Evolutionary conservation across 2,113 vertebrate species (phyloP).

Genomic region (Nycticryphes semicollaris): DNA sequence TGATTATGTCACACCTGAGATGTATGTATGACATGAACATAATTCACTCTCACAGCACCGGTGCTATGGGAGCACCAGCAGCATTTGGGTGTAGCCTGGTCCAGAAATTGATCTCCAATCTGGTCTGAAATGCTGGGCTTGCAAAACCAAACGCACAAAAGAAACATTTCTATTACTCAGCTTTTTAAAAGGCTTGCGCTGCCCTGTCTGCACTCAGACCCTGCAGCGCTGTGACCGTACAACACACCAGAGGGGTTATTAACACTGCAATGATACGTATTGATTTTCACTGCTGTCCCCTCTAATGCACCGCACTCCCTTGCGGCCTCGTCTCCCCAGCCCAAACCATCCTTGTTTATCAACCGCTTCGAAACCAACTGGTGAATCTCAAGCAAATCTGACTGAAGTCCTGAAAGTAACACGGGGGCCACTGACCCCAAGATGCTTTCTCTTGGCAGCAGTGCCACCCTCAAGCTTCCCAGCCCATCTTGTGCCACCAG

Average conservation of each 20-base stretch:
- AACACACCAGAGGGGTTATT: too few species aligned
- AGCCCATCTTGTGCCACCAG: accelerated
- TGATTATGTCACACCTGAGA: neutral
- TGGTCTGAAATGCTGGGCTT: neutral
- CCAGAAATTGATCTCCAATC: neutral
- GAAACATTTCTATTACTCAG: neutral
- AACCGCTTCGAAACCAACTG: neutral
- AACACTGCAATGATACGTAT: neutral
- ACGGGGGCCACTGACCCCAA: accelerated
- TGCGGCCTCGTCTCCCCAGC: neutral
- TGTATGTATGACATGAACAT: accelerated
- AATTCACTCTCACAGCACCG: too few species aligned
- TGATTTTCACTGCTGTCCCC: neutral
- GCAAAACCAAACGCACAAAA: neutral
- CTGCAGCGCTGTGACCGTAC: neutral
- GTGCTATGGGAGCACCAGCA: neutral
- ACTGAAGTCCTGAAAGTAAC: neutral
- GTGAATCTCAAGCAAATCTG: neutral
- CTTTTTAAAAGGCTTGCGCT: neutral
- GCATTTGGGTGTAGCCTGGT: neutral
- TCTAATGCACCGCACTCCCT: accelerated
- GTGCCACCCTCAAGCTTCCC: neutral
- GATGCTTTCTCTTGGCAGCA: neutral
- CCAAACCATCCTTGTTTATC: neutral
- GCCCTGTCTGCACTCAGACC: neutral